phyloP scores from a whole-genome alignment of 1,140 invertebrate genomes.

The Maniola jurtina region DNA sequence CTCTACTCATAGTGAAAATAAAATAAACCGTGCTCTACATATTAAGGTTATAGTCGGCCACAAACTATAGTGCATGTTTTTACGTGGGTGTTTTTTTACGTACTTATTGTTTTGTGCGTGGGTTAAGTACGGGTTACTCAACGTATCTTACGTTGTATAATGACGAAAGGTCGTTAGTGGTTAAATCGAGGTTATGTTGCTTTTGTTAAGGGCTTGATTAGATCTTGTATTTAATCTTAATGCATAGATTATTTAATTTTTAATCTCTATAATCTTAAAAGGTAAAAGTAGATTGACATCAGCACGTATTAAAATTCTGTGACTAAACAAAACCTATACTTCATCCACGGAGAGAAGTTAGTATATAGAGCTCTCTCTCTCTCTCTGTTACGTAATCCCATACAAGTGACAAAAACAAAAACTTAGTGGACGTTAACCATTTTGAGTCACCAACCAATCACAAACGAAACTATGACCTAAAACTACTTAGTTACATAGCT shows the following conservation, averaged over 20 bases:
- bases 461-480: too few species aligned
- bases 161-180: neutral
- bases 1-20: neutral
- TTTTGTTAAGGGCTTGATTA: constrained; percentile 1
- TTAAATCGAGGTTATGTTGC: neutral
- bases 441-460: too few species aligned
- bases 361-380: too few species aligned
- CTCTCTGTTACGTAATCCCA: too few species aligned
- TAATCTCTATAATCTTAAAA: too few species aligned
- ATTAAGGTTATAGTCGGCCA: neutral
- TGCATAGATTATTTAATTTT: neutral
- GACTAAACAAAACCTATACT: too few species aligned
- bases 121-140: neutral
- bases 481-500: too few species aligned
- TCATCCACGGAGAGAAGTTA: too few species aligned
- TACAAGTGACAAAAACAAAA: too few species aligned
- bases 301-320: too few species aligned
- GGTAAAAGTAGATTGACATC: neutral
- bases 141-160: neutral
- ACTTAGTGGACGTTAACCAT: too few species aligned
- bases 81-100: neutral
- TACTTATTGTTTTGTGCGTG: neutral
- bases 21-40: neutral
- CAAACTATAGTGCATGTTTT: neutral
- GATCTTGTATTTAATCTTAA: neutral